Conservation (phyloP, 2,797 vertebrate genomes). For the Tenualosa ilisha region DNA sequence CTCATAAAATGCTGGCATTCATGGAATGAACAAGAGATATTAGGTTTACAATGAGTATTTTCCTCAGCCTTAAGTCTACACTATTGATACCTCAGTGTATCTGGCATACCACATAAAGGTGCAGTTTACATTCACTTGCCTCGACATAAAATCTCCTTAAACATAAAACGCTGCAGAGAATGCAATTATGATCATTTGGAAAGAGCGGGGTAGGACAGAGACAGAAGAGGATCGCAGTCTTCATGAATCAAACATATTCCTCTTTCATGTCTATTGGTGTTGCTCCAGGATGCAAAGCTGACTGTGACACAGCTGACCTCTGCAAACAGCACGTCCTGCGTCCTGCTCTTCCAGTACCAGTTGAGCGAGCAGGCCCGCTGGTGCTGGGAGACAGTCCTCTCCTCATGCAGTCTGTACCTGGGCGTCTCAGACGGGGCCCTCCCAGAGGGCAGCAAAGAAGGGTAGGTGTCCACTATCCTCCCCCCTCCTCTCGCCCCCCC, state of each 20-base stretch:
- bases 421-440: constrained; percentile 89
- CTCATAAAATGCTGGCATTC: neutral
- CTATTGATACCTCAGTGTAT: neutral
- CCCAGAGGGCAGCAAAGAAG: constrained; percentile 95
- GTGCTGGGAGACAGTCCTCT: constrained; percentile 89
- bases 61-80: neutral
- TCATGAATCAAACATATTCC: neutral
- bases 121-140: neutral
- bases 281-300: constrained; percentile 86
- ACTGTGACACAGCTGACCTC: constrained; percentile 88
- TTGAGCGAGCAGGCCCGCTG: constrained; percentile 87
- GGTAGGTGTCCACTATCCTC: constrained; percentile 71
- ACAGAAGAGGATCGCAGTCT: neutral
- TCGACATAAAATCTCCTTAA: neutral
- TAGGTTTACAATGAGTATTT: neutral
- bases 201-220: neutral
- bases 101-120: neutral
- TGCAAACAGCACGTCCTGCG: constrained; percentile 78
- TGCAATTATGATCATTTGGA: neutral
- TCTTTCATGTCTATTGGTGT: neutral
- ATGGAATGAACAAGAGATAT: neutral
- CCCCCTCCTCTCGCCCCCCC: constrained; percentile 22
- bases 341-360: constrained; percentile 91
- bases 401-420: constrained; percentile 87
- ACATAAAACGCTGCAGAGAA: neutral